Percentiles rank a stretch among this genome's conserved stretches.
Evolutionary conservation across 2,797 vertebrate genomes (phyloP).

Genomic region (Apogon hyalosoma): DNA sequence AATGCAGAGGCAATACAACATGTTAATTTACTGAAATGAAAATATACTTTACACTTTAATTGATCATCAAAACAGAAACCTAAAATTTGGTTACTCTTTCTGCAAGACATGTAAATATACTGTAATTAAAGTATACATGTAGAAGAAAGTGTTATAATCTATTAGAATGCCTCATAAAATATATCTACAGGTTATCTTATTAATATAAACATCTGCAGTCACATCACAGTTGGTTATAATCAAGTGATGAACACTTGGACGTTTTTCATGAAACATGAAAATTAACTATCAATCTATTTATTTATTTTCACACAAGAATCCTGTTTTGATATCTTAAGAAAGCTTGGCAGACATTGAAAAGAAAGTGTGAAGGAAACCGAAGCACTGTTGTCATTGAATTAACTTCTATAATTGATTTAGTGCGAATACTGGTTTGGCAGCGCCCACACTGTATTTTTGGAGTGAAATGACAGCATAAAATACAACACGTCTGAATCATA

Average conservation of each 20-base stretch:
- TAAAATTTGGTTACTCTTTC: constrained; percentile 4
- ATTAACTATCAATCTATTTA: constrained; percentile 30
- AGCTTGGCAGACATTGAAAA: constrained; percentile 45
- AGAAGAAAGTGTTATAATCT: not conserved
- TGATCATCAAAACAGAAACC: constrained; percentile 1
- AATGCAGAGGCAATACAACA: not conserved
- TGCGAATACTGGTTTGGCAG: constrained; percentile 62
- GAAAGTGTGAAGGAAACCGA: constrained; percentile 57
- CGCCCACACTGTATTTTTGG: constrained; percentile 53
- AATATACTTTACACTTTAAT: too few species aligned
- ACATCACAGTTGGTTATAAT: not conserved
- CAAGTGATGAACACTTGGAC: constrained; percentile 22
- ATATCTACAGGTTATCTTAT: too few species aligned
- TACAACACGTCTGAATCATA: constrained; percentile 36
- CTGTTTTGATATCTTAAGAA: constrained; percentile 10
- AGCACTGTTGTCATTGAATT: constrained; percentile 50
- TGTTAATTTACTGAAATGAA: too few species aligned
- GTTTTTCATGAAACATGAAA: constrained; percentile 42
- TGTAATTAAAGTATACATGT: not conserved
- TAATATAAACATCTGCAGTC: too few species aligned
- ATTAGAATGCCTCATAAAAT: not conserved
- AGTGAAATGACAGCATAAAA: constrained; percentile 50
- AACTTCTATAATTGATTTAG: constrained; percentile 69
- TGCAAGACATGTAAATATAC: constrained; percentile 3
- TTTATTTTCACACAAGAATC: constrained; percentile 34